Conservation (phyloP, 2,888 invertebrate genomes). For the Sinentomon sp. region DNA sequence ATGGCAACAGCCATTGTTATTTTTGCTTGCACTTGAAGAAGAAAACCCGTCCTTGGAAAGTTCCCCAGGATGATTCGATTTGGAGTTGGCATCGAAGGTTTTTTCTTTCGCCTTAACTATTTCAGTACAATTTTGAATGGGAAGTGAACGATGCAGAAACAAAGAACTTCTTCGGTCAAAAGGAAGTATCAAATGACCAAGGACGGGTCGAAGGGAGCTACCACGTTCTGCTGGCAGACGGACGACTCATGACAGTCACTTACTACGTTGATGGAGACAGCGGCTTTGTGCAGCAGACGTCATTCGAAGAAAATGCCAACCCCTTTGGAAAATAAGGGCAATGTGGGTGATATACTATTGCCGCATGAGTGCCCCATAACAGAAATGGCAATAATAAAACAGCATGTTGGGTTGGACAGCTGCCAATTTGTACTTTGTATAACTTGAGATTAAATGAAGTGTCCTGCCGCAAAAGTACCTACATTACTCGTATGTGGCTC, state of each 20-base stretch:
- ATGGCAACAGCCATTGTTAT: too few species aligned
- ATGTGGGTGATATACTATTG: too few species aligned
- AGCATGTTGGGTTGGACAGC: too few species aligned
- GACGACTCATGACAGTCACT: constrained; percentile 40
- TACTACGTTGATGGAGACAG: constrained; percentile 40
- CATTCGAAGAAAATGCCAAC: constrained; percentile 34
- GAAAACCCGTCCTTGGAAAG: neutral
- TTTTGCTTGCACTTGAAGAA: neutral
- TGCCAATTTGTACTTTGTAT: too few species aligned
- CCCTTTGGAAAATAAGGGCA: too few species aligned
- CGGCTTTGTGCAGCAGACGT: constrained; percentile 40
- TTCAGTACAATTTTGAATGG: constrained; percentile 41
- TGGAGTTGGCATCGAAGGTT: neutral
- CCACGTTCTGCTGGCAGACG: constrained; percentile 36
- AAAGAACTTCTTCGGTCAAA: constrained; percentile 35
- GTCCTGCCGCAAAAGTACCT: too few species aligned
- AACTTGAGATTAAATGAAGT: too few species aligned
- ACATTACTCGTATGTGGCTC: too few species aligned
- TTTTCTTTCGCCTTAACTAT: constrained; percentile 14
- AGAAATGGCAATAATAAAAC: too few species aligned
- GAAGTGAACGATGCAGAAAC: constrained; percentile 41
- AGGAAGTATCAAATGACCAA: constrained; percentile 33
- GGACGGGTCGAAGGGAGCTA: constrained; percentile 36
- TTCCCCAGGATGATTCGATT: neutral
- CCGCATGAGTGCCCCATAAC: too few species aligned